Evolutionary conservation across 2,113 vertebrate species (phyloP), one percentile per base, ranked within the genome.

Genomic region (Speoplatyrhinus poulsoni): DNA sequence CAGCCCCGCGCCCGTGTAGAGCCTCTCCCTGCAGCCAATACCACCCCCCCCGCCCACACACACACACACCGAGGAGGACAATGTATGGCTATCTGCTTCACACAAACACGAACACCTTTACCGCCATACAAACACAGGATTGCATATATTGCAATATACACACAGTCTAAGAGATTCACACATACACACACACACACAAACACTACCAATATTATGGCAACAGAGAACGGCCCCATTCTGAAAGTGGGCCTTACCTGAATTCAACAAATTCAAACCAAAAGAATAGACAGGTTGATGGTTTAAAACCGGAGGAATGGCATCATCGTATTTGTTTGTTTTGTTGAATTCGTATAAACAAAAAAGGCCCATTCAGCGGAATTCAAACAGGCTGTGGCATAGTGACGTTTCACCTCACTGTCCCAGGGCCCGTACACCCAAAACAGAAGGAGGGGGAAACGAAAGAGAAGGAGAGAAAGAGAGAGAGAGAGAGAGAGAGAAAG

Each of bases 1-100:
- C 82, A 87, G 74, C 65, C 55, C 62, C 6, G 33, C 54, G 75
- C 62, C 67, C 77, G 82, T 82, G 83, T 83, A 89, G 17, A 17
- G 10, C 17, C 56, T 80, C 86, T 82, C 73, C 82, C 77, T 76
- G 70, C 73, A 65, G 70, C 62, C 81, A 48, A 16, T n/a, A 48
- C 41, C 7, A 9, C 17, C 32, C 61, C 49, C 11, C 49, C 13
- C 49, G 0, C 61, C 76, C 3, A 65, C 61, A 67, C 69, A 60
- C 56, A 54, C 59, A 50, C 62, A 50, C n/a, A 46, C 33, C 15
- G 2, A 61, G 36, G 17, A 46, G 17, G 46, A 63, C 32, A 26
- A 26, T 26, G 26, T 26, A 26, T 26, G 26, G 26, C 2, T 26
- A 26, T 26, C 26, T 26, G 26, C 26, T 3, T 10, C 10, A 49